Percentiles rank a stretch among this genome's conserved stretches.
Evolutionary conservation across 2,888 invertebrate genomes (phyloP).

Genomic region (Cantharis rustica): DNA sequence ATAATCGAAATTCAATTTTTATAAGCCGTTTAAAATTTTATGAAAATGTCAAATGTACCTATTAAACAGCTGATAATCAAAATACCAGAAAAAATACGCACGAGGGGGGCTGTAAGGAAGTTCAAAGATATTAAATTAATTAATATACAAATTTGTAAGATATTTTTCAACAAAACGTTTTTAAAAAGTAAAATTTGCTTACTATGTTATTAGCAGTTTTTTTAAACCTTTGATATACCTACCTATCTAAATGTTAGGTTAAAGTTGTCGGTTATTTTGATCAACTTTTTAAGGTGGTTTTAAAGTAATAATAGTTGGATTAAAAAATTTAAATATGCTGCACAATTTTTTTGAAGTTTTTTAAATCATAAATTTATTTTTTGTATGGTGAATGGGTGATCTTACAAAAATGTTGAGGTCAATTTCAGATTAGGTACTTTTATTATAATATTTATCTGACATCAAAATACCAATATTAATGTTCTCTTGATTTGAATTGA

Average conservation of each 20-base stretch:
- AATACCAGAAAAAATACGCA: background rate
- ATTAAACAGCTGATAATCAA: background rate
- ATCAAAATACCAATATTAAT: conserved; percentile 2
- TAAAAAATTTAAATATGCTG: background rate
- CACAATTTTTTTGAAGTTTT: background rate
- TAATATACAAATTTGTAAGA: background rate
- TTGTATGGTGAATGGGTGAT: background rate
- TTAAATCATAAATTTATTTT: background rate
- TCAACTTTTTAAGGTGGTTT: background rate
- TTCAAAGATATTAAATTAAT: background rate
- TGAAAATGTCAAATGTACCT: background rate
- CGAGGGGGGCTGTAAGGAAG: background rate
- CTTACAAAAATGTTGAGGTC: background rate
- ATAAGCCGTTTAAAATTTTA: background rate
- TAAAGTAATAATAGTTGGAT: background rate
- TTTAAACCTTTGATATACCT: background rate
- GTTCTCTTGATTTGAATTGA: conserved; percentile 2
- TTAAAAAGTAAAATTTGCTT: background rate
- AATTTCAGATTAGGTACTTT: background rate
- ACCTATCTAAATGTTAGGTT: background rate
- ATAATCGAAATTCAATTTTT: background rate
- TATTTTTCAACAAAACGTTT: background rate
- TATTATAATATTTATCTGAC: conserved; percentile 4
- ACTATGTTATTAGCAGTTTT: background rate
- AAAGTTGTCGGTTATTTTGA: background rate